These are phyloP conservation scores for Arctia plantaginis DNA, from an alignment of 2,888 invertebrate genomes.

Conservation along the genomic window DNA sequence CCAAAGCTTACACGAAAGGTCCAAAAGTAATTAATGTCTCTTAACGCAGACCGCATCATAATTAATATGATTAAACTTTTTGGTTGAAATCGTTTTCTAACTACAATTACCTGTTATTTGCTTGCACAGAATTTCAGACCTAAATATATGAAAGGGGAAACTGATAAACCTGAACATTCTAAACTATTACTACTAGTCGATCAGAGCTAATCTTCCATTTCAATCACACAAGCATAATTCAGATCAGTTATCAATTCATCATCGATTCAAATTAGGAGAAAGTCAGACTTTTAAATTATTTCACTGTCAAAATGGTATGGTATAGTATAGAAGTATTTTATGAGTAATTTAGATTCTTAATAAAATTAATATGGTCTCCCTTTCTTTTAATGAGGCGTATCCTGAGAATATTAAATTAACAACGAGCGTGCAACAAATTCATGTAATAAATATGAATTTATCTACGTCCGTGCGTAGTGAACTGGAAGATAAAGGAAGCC, in stretches of 20 bases:
- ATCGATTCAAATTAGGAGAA: no score
- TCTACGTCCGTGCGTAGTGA: background rate
- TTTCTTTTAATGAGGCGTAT: no score
- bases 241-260: no score
- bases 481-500: background rate
- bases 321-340: no score
- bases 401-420: no score
- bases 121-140: background rate
- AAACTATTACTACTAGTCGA: background rate
- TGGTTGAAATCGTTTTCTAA: background rate
- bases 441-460: background rate
- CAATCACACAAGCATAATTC: no score
- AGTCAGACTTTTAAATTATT: no score
- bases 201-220: background rate
- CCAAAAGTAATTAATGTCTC: conserved; percentile 54
- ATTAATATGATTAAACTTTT: conserved; percentile 52
- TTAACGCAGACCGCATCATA: conserved; percentile 47
- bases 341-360: no score
- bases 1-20: conserved; percentile 32
- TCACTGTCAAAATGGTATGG: no score
- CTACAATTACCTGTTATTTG: background rate
- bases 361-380: no score
- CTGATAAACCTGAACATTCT: background rate
- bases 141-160: background rate
- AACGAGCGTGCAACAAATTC: no score